Evolutionary conservation across 2,797 vertebrate species (phyloP).

Genomic region (Brachyalestes nurse): DNA sequence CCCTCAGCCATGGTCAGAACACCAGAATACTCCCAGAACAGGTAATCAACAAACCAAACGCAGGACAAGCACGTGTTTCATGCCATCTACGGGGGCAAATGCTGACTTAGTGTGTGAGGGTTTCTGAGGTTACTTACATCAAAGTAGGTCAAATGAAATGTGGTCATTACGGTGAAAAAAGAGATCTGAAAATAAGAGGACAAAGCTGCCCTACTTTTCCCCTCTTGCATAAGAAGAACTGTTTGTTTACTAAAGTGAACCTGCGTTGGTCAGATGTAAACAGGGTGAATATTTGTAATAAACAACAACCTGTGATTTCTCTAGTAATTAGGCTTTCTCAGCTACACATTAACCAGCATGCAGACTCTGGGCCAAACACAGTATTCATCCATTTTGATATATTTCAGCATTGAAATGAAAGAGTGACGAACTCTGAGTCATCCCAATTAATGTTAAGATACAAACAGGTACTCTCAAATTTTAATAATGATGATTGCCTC

Average conservation of each 20-base stretch:
- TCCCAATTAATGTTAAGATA: background rate
- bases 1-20: slow-evolving; percentile 2
- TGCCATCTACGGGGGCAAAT: background rate
- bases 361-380: background rate
- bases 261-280: background rate
- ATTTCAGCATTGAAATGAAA: background rate
- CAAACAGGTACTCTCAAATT: too few relatives aligned
- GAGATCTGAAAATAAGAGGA: slow-evolving; percentile 8
- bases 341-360: background rate
- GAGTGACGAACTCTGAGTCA: background rate
- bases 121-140: slow-evolving; percentile 27
- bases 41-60: background rate
- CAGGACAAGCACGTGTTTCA: background rate
- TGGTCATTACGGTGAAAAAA: slow-evolving; percentile 27
- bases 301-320: background rate
- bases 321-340: background rate
- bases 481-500: background rate
- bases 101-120: background rate
- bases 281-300: background rate
- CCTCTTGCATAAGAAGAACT: slow-evolving; percentile 20
- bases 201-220: slow-evolving; percentile 34
- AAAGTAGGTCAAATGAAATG: slow-evolving; percentile 46
- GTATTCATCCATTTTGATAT: too few relatives aligned
- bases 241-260: slow-evolving; percentile 40
- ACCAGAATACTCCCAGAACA: background rate